Evolutionary conservation across 2,797 vertebrate species (phyloP), one percentile per base, ranked within the genome.

Genomic region (Gymnodraco acuticeps): DNA sequence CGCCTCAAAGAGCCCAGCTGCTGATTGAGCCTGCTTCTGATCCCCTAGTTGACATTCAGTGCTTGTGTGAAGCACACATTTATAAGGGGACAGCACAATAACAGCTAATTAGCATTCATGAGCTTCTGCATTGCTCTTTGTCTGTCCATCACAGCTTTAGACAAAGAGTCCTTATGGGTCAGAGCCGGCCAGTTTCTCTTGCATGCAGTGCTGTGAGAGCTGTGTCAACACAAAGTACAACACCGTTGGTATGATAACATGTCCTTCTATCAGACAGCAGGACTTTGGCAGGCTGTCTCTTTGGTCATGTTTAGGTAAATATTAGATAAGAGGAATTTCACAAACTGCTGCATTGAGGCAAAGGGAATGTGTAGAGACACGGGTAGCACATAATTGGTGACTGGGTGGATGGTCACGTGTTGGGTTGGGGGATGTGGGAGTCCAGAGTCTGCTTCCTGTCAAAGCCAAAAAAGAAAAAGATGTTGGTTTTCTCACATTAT

Each of bases 1-100:
- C 86, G 80, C 79, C 80, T 80, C 31, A 42, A 85, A 77, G 78
- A 81, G 73, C 66, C 80, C 78, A 63, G 83, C 83, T 80, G 66
- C 82, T 86, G 76, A 86, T 91, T 70, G 68, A 81, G 75, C 81
- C 79, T 72, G 75, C 78, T 84, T 90, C 77, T 73, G 64, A 78
- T 84, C 62, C 45, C 77, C 84, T 93, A 61, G 76, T 94, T 93
- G 81, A 91, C 87, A 94, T 94, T 94, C 93, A 70, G 67, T 77
- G 80, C 84, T 84, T 87, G 77, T 83, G 80, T 71, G 67, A 78
- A 76, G 83, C 79, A 83, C 82, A 86, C 84, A 85, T 90, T 91
- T 92, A 85, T 78, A 86, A 91, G 82, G 82, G 73, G 67, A 20
- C 53, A 55, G 70, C 83, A 94, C 89, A 94, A 92, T 87, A 77